Evolutionary conservation across 2,888 invertebrate genomes (phyloP).

Genomic region (Lepidocyrtinus sp.): DNA sequence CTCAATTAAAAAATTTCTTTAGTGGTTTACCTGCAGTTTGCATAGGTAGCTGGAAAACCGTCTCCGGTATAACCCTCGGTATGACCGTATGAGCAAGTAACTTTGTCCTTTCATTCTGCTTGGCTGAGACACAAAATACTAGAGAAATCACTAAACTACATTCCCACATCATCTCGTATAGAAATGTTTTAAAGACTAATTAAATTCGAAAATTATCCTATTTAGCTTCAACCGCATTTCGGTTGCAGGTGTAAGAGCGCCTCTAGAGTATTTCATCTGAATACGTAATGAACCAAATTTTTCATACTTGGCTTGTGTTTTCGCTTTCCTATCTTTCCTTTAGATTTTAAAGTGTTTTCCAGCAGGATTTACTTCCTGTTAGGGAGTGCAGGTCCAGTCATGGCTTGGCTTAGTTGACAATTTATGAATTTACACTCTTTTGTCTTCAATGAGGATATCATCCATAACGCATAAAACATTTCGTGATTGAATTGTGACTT

Average conservation of each 20-base stretch:
- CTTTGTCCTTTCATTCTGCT: background rate
- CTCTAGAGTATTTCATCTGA: too few relatives aligned
- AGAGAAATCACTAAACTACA: too few relatives aligned
- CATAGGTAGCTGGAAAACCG: conserved; percentile 34
- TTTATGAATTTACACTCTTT: background rate
- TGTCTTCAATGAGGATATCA: background rate
- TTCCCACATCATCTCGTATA: too few relatives aligned
- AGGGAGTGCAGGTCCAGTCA: conserved; percentile 18
- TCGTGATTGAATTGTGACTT: conserved; percentile 43
- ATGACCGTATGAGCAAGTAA: conserved; percentile 10
- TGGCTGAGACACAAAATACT: too few relatives aligned
- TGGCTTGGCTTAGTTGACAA: background rate
- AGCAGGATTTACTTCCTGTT: conserved; percentile 36
- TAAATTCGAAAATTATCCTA: too few relatives aligned
- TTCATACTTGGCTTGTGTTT: too few relatives aligned
- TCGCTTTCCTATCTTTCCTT: too few relatives aligned
- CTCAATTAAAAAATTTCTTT: too few relatives aligned
- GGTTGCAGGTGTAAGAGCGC: too few relatives aligned
- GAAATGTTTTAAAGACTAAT: too few relatives aligned
- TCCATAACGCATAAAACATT: conserved; percentile 25
- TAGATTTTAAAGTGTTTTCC: conserved; percentile 36
- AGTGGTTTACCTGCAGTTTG: background rate
- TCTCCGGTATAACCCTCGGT: conserved; percentile 21
- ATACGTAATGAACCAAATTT: too few relatives aligned
- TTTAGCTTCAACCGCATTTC: background rate